Percentiles rank a stretch among this genome's conserved stretches.
phyloP scores from a whole-genome alignment of 2,797 vertebrate species.

The Anableps anableps region DNA sequence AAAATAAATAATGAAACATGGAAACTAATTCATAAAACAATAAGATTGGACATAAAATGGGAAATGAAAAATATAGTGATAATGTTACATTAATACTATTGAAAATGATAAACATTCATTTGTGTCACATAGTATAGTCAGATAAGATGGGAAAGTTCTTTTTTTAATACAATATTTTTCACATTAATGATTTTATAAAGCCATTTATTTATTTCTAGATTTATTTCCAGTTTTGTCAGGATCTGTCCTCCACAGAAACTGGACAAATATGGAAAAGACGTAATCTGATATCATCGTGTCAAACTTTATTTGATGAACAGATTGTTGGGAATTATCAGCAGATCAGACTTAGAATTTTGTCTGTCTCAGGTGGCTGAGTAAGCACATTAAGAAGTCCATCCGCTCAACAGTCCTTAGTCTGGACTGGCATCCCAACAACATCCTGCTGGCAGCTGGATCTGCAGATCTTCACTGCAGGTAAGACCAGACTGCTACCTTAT shows the following conservation, averaged over 20 bases:
- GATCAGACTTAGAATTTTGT: not conserved
- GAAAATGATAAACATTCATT: not conserved
- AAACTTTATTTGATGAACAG: not conserved
- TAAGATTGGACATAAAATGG: too few species aligned
- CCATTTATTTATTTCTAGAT: not conserved
- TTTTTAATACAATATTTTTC: not conserved
- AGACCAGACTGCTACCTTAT: slow-evolving; percentile 10
- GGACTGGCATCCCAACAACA: slow-evolving; percentile 87
- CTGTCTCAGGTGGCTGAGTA: slow-evolving; percentile 86
- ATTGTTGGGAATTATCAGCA: not conserved
- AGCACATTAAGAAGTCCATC: slow-evolving; percentile 83
- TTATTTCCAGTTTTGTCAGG: not conserved
- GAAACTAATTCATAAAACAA: too few species aligned
- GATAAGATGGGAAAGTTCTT: not conserved
- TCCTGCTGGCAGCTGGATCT: slow-evolving; percentile 81
- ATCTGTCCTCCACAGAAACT: not conserved
- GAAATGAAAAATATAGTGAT: not conserved
- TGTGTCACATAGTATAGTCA: not conserved
- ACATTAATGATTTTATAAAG: not conserved
- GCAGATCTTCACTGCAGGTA: slow-evolving; percentile 85
- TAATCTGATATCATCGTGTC: not conserved
- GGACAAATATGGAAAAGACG: too few species aligned
- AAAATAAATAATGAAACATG: not conserved
- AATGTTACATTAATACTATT: not conserved
- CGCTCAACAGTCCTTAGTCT: slow-evolving; percentile 82